Evolutionary conservation across 2,113 vertebrate genomes (phyloP).

Genomic region (Vulpes vulpes): DNA sequence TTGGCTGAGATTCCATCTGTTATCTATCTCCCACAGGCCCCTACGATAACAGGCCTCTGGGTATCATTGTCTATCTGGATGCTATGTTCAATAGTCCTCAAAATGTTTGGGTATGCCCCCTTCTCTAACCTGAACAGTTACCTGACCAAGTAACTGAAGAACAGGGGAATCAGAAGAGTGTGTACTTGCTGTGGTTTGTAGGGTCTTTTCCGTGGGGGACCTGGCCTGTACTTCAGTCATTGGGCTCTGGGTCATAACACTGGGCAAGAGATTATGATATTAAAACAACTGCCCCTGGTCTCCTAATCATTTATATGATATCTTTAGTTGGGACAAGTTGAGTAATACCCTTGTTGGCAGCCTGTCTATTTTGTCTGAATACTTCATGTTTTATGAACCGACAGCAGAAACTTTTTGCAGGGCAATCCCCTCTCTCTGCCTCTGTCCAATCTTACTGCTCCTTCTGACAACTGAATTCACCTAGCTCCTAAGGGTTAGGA

Average conservation of each 20-base stretch:
- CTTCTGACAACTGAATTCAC: neutral
- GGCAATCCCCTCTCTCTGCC: neutral
- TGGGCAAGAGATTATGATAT: neutral
- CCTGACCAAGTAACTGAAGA: neutral
- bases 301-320: neutral
- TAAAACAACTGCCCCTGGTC: neutral
- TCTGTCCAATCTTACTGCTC: neutral
- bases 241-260: neutral
- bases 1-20: neutral
- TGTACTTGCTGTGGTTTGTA: neutral
- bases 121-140: neutral
- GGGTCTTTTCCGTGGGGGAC: neutral
- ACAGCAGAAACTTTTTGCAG: neutral
- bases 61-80: neutral
- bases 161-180: neutral
- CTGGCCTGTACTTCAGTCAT: neutral
- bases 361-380: neutral
- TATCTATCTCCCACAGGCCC: neutral
- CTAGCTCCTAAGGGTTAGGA: neutral
- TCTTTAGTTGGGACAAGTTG: neutral
- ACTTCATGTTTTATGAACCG: neutral
- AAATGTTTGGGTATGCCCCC: neutral
- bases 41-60: neutral
- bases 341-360: neutral
- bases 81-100: neutral